Conservation (phyloP, 1,140 invertebrate species). For the Bombus sibiricus region DNA sequence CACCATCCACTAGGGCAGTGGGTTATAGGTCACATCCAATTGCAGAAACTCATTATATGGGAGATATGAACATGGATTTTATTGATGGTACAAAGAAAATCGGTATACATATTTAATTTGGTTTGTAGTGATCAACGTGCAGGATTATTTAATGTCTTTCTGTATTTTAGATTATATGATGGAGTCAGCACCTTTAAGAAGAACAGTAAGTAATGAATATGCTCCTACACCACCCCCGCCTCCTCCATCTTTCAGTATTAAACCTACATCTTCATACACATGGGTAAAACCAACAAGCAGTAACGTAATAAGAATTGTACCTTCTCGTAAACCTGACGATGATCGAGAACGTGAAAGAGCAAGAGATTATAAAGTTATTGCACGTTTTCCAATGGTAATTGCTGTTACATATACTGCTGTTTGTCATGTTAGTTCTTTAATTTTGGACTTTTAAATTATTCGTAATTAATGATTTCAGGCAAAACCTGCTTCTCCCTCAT, state of each 20-base stretch:
- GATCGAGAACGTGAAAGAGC: conserved; percentile 73
- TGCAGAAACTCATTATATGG: conserved; percentile 72
- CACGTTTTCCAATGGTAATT: conserved; percentile 71
- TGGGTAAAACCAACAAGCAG: conserved; percentile 74
- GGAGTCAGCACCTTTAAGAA: conserved; percentile 73
- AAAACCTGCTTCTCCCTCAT: conserved; percentile 64
- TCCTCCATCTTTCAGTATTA: conserved; percentile 79
- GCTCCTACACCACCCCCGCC: conserved; percentile 78
- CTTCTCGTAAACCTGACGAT: conserved; percentile 64
- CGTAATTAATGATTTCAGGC: conserved; percentile 56
- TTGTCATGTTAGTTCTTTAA: conserved; percentile 1
- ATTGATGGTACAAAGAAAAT: conserved; percentile 64
- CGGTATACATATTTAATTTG: neutral
- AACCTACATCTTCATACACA: conserved; percentile 71
- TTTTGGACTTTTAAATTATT: conserved; percentile 14
- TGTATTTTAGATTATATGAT: conserved; percentile 74
- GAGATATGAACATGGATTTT: conserved; percentile 74
- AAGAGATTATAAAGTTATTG: conserved; percentile 74
- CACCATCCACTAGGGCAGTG: conserved; percentile 61
- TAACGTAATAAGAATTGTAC: conserved; percentile 61
- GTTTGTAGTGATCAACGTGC: neutral
- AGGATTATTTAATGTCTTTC: neutral
- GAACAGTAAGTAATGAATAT: conserved; percentile 81
- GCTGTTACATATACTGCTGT: neutral
- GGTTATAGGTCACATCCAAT: conserved; percentile 69